Evolutionary conservation across 2,113 vertebrate species (phyloP).

Genomic region (Takifugu bimaculatus): DNA sequence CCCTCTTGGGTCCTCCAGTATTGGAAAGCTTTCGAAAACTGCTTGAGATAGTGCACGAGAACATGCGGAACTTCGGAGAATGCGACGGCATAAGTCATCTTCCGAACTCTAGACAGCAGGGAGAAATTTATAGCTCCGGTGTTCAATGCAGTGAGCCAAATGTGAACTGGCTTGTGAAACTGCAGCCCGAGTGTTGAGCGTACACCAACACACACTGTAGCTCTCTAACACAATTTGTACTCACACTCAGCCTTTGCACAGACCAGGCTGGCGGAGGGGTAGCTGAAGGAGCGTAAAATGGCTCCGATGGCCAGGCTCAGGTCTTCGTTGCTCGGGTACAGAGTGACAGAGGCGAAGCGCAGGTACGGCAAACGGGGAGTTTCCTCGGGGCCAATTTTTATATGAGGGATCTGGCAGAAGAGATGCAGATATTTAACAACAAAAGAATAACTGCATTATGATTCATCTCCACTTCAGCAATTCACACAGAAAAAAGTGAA

Average conservation of each 20-base stretch:
- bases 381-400: constrained; percentile 92
- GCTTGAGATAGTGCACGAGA: constrained; percentile 31
- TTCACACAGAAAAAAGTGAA: not conserved
- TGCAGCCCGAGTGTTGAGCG: not conserved
- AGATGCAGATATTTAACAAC: constrained; percentile 5
- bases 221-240: constrained; percentile 49
- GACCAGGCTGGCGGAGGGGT: constrained; percentile 88
- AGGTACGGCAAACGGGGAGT: constrained; percentile 87
- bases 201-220: constrained; percentile 28
- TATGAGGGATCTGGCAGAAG: constrained; percentile 82
- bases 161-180: too few species aligned
- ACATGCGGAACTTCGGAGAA: constrained; percentile 44
- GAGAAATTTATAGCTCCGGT: constrained; percentile 55
- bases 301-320: constrained; percentile 87
- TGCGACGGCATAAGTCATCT: constrained; percentile 35
- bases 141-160: constrained; percentile 39
- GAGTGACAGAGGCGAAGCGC: constrained; percentile 88
- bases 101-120: constrained; percentile 52
- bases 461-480: constrained; percentile 19
- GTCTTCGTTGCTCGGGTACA: constrained; percentile 93
- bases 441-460: constrained; percentile 2
- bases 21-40: constrained; percentile 51
- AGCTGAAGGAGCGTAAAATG: constrained; percentile 89
- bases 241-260: constrained; percentile 95
- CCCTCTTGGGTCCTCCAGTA: constrained; percentile 34